phyloP scores from a whole-genome alignment of 1,140 invertebrate species.

The Bombyx mandarina region DNA sequence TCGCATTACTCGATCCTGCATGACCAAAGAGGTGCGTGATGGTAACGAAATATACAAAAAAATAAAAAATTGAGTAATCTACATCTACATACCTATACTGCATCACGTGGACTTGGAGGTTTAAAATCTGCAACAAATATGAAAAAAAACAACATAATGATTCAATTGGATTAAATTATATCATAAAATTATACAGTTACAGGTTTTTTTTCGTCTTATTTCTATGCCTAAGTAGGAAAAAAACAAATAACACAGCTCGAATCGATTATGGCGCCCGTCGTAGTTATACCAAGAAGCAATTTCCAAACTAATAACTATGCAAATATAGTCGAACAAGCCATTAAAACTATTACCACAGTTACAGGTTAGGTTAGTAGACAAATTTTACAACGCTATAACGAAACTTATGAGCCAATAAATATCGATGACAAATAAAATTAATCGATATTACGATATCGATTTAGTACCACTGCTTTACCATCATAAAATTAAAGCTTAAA shows the following conservation, averaged over 20 bases:
- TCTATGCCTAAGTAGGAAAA: too few species aligned
- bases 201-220: too few species aligned
- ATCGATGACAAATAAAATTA: slow-evolving; percentile 10
- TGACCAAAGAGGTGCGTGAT: too few species aligned
- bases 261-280: slow-evolving; percentile 19
- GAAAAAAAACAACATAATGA: background rate
- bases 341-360: slow-evolving; percentile 18
- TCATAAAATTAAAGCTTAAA: slow-evolving; percentile 19
- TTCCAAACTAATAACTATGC: slow-evolving; percentile 49
- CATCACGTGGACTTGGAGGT: slow-evolving; percentile 2
- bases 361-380: background rate
- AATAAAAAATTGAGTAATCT: too few species aligned
- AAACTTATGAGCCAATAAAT: slow-evolving; percentile 4
- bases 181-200: too few species aligned
- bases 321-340: slow-evolving; percentile 40
- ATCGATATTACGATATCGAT: slow-evolving; percentile 25
- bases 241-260: background rate
- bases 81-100: background rate
- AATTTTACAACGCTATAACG: background rate
- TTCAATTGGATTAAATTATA: too few species aligned
- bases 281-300: slow-evolving; percentile 22
- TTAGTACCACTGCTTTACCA: slow-evolving; percentile 21
- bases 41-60: too few species aligned
- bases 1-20: too few species aligned
- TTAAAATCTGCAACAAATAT: slow-evolving; percentile 9